Evolutionary conservation across 2,797 vertebrate genomes (phyloP), one percentile per base, ranked within the genome.

Genomic region (Anguilla anguilla): DNA sequence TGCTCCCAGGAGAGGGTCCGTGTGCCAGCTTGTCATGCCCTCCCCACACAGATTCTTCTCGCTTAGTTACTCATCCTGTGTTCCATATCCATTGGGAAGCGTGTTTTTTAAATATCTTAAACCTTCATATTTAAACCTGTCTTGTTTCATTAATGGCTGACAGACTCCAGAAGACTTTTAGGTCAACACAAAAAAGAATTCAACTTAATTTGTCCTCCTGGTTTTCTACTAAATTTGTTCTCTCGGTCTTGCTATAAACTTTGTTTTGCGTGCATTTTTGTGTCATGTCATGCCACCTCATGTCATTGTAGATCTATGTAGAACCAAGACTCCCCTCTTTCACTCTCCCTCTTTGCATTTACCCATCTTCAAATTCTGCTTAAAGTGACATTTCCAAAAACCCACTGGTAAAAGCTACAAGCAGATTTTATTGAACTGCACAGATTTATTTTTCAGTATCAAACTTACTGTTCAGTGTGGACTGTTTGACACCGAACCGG

Each of bases 341-440:
- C 35, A 61, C n/a, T 46, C 85, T 39, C 13, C 35, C 13, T 85
- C 6, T 85, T 61, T 69, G 11, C 6, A 19, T 85, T 35, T 85
- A 11, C 6, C 13, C 39, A 35, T 85, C 77, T 77, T 77, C 43
- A 39, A 77, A 77, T 77, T 5, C 31, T 77, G n/a, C 35, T 77
- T 17, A 74, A 74, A 13, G 35, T 77, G 6, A 19, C 72, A 11
- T 77, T 77, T 77, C 3, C 31, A 28, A 31, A 72, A 72, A 31
- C 67, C 67, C 28, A 72, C 6, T 13, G 67, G 67, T 17, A 39
- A 77, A 39, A 5, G 39, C 77, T 81, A 3, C 43, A 49, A 49
- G 77, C 77, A 46, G 22, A 81, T 81, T 81, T 81, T 49, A 81
- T 81, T 46, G 77, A 81, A 81, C 22, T 81, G 77, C 35, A 81